Base-by-base conservation (phyloP, 2,888 invertebrate genomes). In the Carterocephalus palaemon region DNA sequence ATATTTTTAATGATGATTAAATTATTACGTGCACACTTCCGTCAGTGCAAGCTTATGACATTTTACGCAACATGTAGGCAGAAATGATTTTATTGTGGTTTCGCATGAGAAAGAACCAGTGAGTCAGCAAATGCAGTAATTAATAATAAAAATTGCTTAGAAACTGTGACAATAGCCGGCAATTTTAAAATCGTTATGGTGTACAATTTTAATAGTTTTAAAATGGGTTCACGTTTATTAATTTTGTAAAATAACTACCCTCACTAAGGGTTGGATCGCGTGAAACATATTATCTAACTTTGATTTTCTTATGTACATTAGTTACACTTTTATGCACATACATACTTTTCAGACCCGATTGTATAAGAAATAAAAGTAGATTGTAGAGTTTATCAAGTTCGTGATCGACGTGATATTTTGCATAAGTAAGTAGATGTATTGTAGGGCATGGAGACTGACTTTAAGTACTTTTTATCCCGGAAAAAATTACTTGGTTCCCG, bases 161-260 rank as follows among this genome's bases (percentile, higher is more conserved):
- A 43, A 43, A 34, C 34, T 43, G 42, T 43, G 42, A 43, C 42
- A 43, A 43, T 29, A 36, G 24, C 28, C 34, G 15, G 42, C 34
- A 43, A 43, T 43, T 43, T 43, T 43, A 43, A 43, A 43, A 43
- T 43, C 42, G 42, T 43, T 43, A 43, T 20, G 42, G 34, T 43
- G 42, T 34, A 34, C 34, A 16, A 8, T 28, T 36, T 43, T 43
- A 43, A 43, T 43, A 34, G 34, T 43, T 43, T 34, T 20, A 36
- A 43, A 43, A 43, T 43, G 34, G 16, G 34, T 43, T 36, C 19
- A 28, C 42, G 10, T 43, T 42, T 42, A 42, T 34, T 42, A 42
- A 42, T 42, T 34, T 34, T 34, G 28, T 42, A 22, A 34, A 42
- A 42, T 42, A 28, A 42, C 20, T 16, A 38, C 34, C 10, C 20